A percentile compares a stretch with the other conserved stretches of the same genome.
These are phyloP conservation scores for Drosophila simulans DNA, from an alignment of 1,140 invertebrate species.

Conservation along the genomic window DNA sequence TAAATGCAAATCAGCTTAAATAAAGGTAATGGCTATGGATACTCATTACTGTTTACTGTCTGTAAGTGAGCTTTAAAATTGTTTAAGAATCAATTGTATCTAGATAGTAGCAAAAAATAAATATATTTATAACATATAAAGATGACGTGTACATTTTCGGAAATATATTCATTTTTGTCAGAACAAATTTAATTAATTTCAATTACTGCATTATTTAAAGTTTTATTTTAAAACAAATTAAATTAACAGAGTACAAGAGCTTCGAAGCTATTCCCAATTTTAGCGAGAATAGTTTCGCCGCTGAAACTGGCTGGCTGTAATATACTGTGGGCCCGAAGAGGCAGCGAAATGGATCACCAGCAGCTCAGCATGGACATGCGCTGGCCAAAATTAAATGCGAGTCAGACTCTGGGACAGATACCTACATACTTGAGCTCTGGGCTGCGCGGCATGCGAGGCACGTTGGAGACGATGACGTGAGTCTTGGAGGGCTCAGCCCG, in stretches of 20 bases:
- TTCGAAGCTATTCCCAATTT: neutral
- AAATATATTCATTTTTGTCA: no score
- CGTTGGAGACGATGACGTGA: constrained; percentile 68
- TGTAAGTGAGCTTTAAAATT: neutral
- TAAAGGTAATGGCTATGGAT: neutral
- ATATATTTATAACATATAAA: no score
- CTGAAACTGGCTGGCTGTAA: constrained; percentile 30
- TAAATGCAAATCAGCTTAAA: constrained; percentile 8
- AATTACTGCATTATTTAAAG: no score
- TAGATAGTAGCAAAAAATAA: no score
- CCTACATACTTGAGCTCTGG: neutral
- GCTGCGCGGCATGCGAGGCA: constrained; percentile 62
- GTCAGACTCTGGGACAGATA: constrained; percentile 18
- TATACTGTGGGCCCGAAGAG: constrained; percentile 37
- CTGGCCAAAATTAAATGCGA: constrained; percentile 56
- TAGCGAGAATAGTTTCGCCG: constrained; percentile 14
- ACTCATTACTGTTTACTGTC: neutral
- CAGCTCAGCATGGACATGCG: constrained; percentile 44
- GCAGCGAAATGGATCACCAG: constrained; percentile 45
- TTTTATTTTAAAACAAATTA: no score
- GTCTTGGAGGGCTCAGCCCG: constrained; percentile 46
- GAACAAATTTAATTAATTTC: no score
- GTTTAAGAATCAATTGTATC: no score
- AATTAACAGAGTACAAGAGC: neutral
- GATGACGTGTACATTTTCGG: no score